Evolutionary conservation across 2,797 vertebrate genomes (phyloP).

Genomic region (Megaceryle alcyon): DNA sequence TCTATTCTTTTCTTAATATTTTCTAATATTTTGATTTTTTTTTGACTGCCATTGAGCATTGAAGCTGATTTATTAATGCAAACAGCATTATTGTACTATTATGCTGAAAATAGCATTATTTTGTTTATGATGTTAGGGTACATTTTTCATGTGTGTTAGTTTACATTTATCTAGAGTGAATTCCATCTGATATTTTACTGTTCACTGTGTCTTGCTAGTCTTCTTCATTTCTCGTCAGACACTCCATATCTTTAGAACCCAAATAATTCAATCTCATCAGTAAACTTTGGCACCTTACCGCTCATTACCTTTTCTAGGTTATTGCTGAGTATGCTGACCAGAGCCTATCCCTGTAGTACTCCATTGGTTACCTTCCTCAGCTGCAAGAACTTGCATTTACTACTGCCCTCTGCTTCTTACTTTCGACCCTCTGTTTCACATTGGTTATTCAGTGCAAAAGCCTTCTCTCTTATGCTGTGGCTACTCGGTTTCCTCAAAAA

Average conservation of each 20-base stretch:
- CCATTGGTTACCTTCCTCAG: slow-evolving; percentile 10
- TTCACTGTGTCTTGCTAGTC: slow-evolving; percentile 22
- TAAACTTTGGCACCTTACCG: slow-evolving; percentile 9
- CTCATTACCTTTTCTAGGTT: slow-evolving; percentile 58
- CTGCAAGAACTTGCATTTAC: slow-evolving; percentile 1
- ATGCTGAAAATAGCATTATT: slow-evolving; percentile 27
- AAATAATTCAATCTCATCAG: background rate
- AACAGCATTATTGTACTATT: slow-evolving; percentile 28
- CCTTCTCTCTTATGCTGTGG: background rate
- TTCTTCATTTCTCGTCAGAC: slow-evolving; percentile 31
- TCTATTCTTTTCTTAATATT: slow-evolving; percentile 60
- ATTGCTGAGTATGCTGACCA: slow-evolving; percentile 2
- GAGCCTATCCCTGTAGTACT: background rate
- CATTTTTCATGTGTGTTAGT: slow-evolving; percentile 23
- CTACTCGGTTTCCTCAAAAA: slow-evolving; percentile 40
- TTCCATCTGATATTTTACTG: slow-evolving; percentile 37
- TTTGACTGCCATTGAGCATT: slow-evolving; percentile 28
- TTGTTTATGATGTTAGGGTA: slow-evolving; percentile 14
- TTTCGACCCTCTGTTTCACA: background rate
- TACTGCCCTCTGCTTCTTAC: background rate
- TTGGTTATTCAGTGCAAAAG: slow-evolving; percentile 6
- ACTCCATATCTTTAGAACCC: background rate
- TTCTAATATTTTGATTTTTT: slow-evolving; percentile 55
- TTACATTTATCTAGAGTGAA: background rate
- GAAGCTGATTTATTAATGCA: slow-evolving; percentile 58